phyloP scores from a whole-genome alignment of 2,797 vertebrate species.

The Microhierax caerulescens region DNA sequence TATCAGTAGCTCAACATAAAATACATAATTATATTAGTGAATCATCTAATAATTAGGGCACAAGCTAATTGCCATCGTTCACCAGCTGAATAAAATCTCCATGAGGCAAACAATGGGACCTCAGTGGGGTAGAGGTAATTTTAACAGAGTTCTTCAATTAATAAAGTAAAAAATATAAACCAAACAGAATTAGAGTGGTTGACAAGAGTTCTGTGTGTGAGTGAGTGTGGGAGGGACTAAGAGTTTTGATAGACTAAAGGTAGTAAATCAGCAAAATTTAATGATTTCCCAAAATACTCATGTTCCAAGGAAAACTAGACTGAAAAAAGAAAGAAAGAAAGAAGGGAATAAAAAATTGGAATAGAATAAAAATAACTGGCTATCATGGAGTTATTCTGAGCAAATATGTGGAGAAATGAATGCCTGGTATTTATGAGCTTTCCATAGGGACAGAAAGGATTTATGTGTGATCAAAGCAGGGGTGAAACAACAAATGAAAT shows the following conservation, averaged over 20 bases:
- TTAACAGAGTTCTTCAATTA: constrained; percentile 29
- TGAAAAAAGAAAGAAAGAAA: background rate
- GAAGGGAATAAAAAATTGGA: background rate
- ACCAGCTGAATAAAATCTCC: constrained; percentile 18
- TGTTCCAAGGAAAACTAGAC: background rate
- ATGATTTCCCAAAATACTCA: background rate
- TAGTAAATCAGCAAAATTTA: constrained; percentile 8
- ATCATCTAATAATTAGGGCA: constrained; percentile 46
- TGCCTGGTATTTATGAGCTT: background rate
- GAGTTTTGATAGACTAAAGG: background rate
- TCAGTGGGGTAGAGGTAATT: constrained; percentile 19
- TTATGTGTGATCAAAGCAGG: background rate
- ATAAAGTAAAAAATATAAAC: constrained; percentile 16
- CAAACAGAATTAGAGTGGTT: background rate
- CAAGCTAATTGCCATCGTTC: constrained; percentile 36
- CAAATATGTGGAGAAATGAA: background rate
- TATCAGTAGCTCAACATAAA: constrained; percentile 24
- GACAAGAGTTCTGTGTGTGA: background rate
- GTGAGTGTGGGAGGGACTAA: background rate
- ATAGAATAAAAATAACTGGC: background rate
- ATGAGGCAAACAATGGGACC: background rate
- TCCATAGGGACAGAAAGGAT: background rate
- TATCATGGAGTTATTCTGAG: background rate
- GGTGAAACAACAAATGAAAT: background rate
- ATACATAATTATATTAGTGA: constrained; percentile 33